These are phyloP conservation scores for Nebria brevicollis DNA, from an alignment of 2,888 invertebrate species.

Conservation along the genomic window DNA sequence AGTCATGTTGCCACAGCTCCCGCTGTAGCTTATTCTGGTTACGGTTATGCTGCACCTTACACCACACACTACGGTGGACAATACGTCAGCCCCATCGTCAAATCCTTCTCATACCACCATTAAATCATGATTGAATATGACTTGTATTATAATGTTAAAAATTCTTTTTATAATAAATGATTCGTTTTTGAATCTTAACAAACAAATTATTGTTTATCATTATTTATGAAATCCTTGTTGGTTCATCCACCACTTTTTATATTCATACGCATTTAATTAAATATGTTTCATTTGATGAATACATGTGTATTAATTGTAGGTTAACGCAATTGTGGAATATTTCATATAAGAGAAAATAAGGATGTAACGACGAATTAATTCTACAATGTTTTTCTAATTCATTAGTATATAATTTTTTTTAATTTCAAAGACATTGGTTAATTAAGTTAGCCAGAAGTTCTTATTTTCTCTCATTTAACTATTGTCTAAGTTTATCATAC, in stretches of 20 bases:
- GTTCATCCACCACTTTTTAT: neutral
- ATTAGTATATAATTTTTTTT: no score
- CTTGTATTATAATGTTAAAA: constrained; percentile 9
- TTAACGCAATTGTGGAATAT: no score
- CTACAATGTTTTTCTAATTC: no score
- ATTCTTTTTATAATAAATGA: constrained; percentile 17
- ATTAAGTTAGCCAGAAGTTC: no score
- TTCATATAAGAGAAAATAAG: no score
- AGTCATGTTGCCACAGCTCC: constrained; percentile 8
- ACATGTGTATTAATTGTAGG: no score
- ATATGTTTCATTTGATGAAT: no score
- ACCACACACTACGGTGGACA: neutral
- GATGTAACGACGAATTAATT: no score
- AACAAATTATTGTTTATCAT: neutral
- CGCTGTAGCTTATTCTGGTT: constrained; percentile 28
- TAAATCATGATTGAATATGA: constrained; percentile 27
- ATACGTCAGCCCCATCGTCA: constrained; percentile 17
- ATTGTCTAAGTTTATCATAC: no score
- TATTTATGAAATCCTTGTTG: neutral
- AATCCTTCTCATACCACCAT: constrained; percentile 28
- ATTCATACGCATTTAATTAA: no score
- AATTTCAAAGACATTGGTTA: no score
- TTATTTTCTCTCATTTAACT: no score
- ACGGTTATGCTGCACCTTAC: constrained; percentile 18
- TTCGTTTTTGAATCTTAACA: constrained; percentile 28